Conservation (phyloP, 2,113 vertebrate species). For the Pollimyrus isidori region DNA sequence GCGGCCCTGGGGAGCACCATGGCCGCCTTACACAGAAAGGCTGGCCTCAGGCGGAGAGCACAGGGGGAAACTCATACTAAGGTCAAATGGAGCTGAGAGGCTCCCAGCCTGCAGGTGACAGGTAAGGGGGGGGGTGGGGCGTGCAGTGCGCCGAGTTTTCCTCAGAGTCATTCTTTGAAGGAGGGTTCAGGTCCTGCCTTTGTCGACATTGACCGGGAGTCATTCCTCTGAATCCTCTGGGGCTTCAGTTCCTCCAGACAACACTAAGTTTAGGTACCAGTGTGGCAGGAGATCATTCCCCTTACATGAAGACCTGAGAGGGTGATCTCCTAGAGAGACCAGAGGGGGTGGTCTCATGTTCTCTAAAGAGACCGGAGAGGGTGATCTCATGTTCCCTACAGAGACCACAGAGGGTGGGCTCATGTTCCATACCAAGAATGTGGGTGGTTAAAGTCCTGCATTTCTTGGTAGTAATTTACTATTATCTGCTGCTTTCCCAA, state of each 20-base stretch:
- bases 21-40: background rate
- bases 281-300: background rate
- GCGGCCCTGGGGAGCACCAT: background rate
- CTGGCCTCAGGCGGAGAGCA: background rate
- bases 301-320: background rate
- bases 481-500: background rate
- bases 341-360: no score
- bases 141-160: background rate
- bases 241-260: background rate
- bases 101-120: background rate
- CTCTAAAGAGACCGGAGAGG: no score
- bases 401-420: background rate
- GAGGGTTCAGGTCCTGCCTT: background rate
- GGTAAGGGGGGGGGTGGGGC: background rate
- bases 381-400: no score
- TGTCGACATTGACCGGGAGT: background rate
- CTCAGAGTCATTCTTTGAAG: background rate
- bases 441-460: background rate
- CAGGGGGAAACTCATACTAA: background rate
- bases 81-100: background rate
- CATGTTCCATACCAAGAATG: background rate
- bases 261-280: background rate
- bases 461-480: background rate
- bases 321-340: background rate
- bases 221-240: background rate